phyloP scores from a whole-genome alignment of 1,140 invertebrate genomes.

The Andrena cerasifolii region DNA sequence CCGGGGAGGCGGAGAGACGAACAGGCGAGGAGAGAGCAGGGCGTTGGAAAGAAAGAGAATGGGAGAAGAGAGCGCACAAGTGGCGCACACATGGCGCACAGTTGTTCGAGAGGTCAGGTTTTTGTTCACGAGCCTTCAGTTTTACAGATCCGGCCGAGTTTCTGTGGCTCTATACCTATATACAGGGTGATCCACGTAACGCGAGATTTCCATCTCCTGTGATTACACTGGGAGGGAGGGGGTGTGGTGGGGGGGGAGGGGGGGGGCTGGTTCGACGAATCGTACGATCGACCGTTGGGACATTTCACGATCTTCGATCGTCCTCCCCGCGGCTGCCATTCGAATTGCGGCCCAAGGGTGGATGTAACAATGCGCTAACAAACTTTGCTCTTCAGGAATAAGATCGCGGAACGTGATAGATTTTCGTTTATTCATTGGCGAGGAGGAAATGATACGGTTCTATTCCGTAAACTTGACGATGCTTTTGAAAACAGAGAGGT shows the following conservation, averaged over 20 bases:
- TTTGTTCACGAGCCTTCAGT: constrained; percentile 77
- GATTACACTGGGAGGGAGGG: neutral
- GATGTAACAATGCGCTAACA: too few species aligned
- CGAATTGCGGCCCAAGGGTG: neutral
- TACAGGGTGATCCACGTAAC: constrained; percentile 43
- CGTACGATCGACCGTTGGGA: neutral
- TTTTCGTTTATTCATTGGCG: too few species aligned
- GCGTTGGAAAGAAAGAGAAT: constrained; percentile 63
- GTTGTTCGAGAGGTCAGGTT: constrained; percentile 82
- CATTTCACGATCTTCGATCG: neutral
- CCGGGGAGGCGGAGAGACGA: constrained; percentile 24
- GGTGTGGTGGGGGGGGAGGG: too few species aligned
- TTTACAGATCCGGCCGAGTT: constrained; percentile 72
- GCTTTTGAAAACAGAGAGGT: too few species aligned
- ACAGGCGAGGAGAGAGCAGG: constrained; percentile 41
- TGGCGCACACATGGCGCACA: constrained; percentile 82
- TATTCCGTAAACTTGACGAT: too few species aligned
- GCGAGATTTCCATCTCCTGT: constrained; percentile 24
- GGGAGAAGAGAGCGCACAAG: constrained; percentile 74
- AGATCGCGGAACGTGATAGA: too few species aligned
- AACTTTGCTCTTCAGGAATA: too few species aligned
- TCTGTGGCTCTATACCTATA: constrained; percentile 47
- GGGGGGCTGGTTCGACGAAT: neutral
- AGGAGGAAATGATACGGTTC: too few species aligned
- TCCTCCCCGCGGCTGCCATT: neutral